These are phyloP conservation scores for Hirudo medicinalis DNA, from an alignment of 1,140 invertebrate species.

Conservation along the genomic window DNA sequence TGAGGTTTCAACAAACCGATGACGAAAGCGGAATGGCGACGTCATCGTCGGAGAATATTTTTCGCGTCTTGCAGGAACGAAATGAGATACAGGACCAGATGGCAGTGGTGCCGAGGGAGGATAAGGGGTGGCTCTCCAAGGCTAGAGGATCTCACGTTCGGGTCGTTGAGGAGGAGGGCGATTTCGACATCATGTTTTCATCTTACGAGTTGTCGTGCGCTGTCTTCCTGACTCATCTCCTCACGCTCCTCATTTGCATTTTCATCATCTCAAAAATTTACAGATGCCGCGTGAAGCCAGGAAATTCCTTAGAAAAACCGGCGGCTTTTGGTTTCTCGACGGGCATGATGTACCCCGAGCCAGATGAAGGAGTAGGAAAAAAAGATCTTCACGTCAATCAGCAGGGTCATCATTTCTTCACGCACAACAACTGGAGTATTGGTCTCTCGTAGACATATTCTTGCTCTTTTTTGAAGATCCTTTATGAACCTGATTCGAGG, in stretches of 20 bases:
- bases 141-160: neutral
- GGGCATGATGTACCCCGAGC: no score
- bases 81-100: neutral
- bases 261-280: conserved; percentile 34
- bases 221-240: conserved; percentile 36
- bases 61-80: neutral
- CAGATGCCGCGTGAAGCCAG: conserved; percentile 10
- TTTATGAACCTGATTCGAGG: no score
- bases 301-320: neutral
- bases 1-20: neutral
- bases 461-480: no score
- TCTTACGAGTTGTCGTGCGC: conserved; percentile 35
- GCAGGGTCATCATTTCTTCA: no score
- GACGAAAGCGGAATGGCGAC: neutral
- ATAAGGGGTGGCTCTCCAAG: neutral
- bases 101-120: neutral
- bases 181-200: conserved; percentile 26
- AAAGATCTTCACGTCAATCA: no score
- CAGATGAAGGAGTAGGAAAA: no score
- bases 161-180: no score
- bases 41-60: neutral
- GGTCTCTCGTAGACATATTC: no score
- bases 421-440: no score
- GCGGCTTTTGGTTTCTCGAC: conserved; percentile 1
- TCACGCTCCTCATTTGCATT: conserved; percentile 34